Base-by-base conservation (phyloP, 2,888 invertebrate genomes). In the Mesoligia furuncula region DNA sequence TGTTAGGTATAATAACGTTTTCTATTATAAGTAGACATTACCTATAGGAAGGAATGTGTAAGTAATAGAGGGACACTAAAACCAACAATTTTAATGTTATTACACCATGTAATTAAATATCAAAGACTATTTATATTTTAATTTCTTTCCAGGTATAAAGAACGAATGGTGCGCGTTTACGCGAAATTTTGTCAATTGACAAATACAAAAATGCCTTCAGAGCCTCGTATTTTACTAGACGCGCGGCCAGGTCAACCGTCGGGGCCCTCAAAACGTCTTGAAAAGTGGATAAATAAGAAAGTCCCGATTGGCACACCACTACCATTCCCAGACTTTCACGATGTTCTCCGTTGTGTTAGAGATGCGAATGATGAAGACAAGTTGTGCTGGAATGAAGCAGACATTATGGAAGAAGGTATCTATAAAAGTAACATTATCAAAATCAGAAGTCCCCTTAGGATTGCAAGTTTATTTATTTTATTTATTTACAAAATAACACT, bases 181-280 rank as follows among this genome's bases (percentile, higher is more conserved):
- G 97, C 97, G n/a, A 97, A 97, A 91, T 97, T 98, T 85, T 98
- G 98, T 93, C 97, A 98, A 90, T 89, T 98, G 85, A 97, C 97
- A 0, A 97, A 97, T 65, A 95, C 95, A 0, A 95, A 95, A 88
- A 94, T 96, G 95, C 96, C 96, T 0, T 96, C 96, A 0, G 96
- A 96, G 79, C 95, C 96, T 11, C 93, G 93, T 2, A 91, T 96
- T 6, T 91, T 93, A 45, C 90, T 97, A 36, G 95, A 96, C 20
- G 89, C 94, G 9, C 90, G 95, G 5, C 94, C 93, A 0, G 95
- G 96, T 0, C 93, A 92, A 51, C 94, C 95, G 0, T 67, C 91
- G 0, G 96, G 95, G 0, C 95, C 97, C 86, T 97, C 91, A 73
- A 95, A 92, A 77, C 91, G 92, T 15, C 89, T 96, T 2, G 96